Evolutionary conservation across 1,140 invertebrate species (phyloP).

Genomic region (Carposina sasakii): DNA sequence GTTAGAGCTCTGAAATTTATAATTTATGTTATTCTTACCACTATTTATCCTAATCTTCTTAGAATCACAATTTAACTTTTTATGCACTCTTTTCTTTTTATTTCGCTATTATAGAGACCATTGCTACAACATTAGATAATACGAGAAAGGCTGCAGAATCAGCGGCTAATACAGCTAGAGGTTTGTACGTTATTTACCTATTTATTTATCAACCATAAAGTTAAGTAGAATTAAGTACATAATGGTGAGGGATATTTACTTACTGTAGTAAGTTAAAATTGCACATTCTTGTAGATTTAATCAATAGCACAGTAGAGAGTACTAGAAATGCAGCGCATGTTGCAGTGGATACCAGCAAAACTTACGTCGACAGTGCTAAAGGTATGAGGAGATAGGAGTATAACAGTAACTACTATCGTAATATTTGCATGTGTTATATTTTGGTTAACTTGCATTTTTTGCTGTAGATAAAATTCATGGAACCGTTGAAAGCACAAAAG

Average conservation of each 20-base stretch:
- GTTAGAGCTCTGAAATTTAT: no score
- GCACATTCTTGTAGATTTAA: slow-evolving; percentile 23
- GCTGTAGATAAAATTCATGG: slow-evolving; percentile 24
- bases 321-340: slow-evolving; percentile 26
- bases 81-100: slow-evolving; percentile 24
- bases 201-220: no score
- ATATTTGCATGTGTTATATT: neutral
- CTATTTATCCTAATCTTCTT: no score
- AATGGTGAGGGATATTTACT: no score
- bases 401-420: no score
- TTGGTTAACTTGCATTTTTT: slow-evolving; percentile 4
- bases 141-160: slow-evolving; percentile 58
- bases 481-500: slow-evolving; percentile 40
- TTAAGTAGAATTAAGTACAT: no score
- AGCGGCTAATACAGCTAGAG: slow-evolving; percentile 46
- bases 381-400: no score
- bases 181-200: slow-evolving; percentile 17
- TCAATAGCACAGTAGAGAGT: slow-evolving; percentile 24
- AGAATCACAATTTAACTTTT: no score
- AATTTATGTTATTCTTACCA: no score
- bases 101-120: slow-evolving; percentile 45
- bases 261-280: no score
- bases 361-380: slow-evolving; percentile 28
- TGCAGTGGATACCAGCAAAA: slow-evolving; percentile 32
- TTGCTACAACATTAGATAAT: slow-evolving; percentile 55